Conservation (phyloP, 2,888 invertebrate genomes). For the Mesochorus sp. region DNA sequence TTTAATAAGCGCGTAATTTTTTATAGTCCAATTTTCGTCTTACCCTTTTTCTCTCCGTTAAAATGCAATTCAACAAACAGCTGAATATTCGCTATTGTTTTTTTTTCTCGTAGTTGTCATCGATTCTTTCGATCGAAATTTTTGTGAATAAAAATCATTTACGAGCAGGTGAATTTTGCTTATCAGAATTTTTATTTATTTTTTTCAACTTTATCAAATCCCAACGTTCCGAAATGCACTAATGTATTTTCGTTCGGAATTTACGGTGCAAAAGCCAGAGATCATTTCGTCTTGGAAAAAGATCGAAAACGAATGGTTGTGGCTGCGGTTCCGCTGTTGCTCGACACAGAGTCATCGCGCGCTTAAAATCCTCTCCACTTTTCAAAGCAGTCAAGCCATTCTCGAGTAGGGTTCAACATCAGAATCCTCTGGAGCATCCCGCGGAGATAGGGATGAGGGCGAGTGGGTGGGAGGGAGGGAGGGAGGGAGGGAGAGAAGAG, state of each 20-base stretch:
- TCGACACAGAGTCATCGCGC: conserved; percentile 27
- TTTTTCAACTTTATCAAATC: neutral
- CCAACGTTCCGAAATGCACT: too few relatives aligned
- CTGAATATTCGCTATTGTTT: neutral
- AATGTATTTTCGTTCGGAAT: too few relatives aligned
- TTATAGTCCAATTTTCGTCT: too few relatives aligned
- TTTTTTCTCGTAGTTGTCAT: too few relatives aligned
- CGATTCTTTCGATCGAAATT: too few relatives aligned
- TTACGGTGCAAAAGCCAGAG: too few relatives aligned
- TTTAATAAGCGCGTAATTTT: too few relatives aligned
- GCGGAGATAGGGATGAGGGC: conserved; percentile 8
- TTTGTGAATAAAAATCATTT: too few relatives aligned
- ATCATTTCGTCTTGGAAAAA: too few relatives aligned
- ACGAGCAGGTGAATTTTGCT: too few relatives aligned
- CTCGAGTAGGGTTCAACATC: neutral
- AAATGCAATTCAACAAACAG: too few relatives aligned
- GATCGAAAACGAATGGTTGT: conserved; percentile 19
- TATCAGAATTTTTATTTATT: neutral
- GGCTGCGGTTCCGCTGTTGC: conserved; percentile 35
- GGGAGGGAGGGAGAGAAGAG: neutral
- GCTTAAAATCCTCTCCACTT: conserved; percentile 37
- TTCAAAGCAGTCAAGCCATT: conserved; percentile 33
- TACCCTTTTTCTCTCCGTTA: too few relatives aligned
- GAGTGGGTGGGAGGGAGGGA: neutral
- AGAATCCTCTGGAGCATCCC: conserved; percentile 6